Conservation (phyloP, 1,140 invertebrate species). For the Lepidurus apus region DNA sequence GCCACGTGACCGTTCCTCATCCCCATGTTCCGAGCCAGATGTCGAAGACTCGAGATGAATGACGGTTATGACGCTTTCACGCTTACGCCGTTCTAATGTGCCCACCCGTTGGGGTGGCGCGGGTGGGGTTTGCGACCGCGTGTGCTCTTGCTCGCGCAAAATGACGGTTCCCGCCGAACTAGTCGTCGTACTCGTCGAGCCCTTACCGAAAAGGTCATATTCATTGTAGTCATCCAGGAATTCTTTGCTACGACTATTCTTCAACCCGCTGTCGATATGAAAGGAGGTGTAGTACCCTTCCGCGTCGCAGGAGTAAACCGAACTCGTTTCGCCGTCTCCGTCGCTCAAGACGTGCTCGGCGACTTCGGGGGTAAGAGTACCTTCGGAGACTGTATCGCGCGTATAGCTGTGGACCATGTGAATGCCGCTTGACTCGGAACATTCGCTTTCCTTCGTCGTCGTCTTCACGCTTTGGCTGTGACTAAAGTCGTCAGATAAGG, state of each 20-base stretch:
- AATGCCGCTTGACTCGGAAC: constrained; percentile 38
- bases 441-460: constrained; percentile 31
- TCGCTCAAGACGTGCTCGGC: constrained; percentile 66
- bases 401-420: constrained; percentile 35
- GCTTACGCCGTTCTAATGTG: constrained; percentile 36
- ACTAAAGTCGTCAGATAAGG: constrained; percentile 42
- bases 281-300: constrained; percentile 97
- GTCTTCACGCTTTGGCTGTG: constrained; percentile 38
- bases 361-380: constrained; percentile 75
- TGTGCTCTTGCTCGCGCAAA: constrained; percentile 34
- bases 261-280: constrained; percentile 88
- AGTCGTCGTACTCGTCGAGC: constrained; percentile 80
- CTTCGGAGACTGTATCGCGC: constrained; percentile 65
- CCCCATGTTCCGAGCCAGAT: constrained; percentile 42
- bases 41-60: constrained; percentile 37
- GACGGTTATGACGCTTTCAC: constrained; percentile 40
- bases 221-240: constrained; percentile 60
- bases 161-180: constrained; percentile 79
- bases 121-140: constrained; percentile 35
- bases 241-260: constrained; percentile 41
- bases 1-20: constrained; percentile 47
- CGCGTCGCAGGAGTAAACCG: constrained; percentile 90
- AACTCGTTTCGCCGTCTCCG: constrained; percentile 69
- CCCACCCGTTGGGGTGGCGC: constrained; percentile 33
- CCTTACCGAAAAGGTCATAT: constrained; percentile 81